Evolutionary conservation across 2,797 vertebrate genomes (phyloP), one percentile per base, ranked within the genome.

Genomic region (Myoxocephalus aenaeus): DNA sequence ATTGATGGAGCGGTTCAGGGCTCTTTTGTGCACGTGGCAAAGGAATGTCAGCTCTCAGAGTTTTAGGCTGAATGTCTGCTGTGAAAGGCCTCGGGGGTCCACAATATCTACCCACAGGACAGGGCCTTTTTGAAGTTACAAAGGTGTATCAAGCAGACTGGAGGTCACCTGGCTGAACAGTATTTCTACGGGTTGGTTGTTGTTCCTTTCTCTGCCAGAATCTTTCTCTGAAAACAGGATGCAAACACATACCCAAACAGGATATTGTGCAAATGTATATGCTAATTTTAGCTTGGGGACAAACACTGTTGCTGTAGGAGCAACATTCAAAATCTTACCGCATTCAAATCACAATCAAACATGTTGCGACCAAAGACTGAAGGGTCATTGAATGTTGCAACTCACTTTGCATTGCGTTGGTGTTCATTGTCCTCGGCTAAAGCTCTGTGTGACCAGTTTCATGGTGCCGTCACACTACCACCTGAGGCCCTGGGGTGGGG

Each of bases 21-120:
- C 85, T 76, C 73, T 67, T 81, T 32, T 62, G 65, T 83, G 81
- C 87, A 90, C 86, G 86, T 91, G 87, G 86, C 88, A 80, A 70
- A 92, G 91, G 91, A 94, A 95, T 93, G 92, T 81, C 71, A 78
- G 73, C 82, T 83, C 76, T 63, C 62, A 68, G 79, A 84, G 64
- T 58, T 10, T 83, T 77, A 56, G 79, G 79, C 76, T 78, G 82
- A 72, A 76, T 89, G 84, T 87, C 75, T 83, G 78, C 86, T 70
- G 82, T 77, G 86, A 86, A 79, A 75, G 68, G 84, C 80, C 74
- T 83, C 34, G 7, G 78, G 79, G 48, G 61, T 65, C 73, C 38
- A 67, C 7, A 54, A 70, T 75, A 56, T 82, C 77, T 68, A 75
- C 78, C 80, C 80, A 78, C 75, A 64, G 65, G 64, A 77, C 78